Evolutionary conservation across 2,888 invertebrate species (phyloP).

Genomic region (Stenolophus ochropezus): DNA sequence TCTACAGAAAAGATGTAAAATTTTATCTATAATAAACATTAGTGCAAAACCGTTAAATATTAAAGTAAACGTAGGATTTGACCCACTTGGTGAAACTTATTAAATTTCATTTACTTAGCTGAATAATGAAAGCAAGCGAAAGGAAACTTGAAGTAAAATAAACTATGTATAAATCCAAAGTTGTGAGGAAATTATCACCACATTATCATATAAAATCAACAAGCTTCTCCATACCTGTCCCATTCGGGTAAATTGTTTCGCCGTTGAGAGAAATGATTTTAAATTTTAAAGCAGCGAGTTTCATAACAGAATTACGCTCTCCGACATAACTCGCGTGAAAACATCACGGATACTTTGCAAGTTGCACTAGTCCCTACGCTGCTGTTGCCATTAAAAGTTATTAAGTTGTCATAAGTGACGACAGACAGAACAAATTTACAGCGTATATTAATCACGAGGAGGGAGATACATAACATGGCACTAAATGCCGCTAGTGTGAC

Average conservation of each 20-base stretch:
- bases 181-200: not conserved
- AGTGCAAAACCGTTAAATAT: too few relatives aligned
- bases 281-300: constrained; percentile 31
- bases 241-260: constrained; percentile 12
- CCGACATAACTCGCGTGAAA: constrained; percentile 7
- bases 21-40: too few relatives aligned
- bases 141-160: not conserved
- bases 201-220: constrained; percentile 2
- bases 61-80: too few relatives aligned
- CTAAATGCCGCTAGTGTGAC: constrained; percentile 31
- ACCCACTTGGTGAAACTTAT: too few relatives aligned
- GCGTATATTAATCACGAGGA: constrained; percentile 31
- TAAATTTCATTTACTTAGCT: not conserved
- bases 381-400: constrained; percentile 29
- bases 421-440: constrained; percentile 44
- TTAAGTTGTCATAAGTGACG: constrained; percentile 43
- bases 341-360: not conserved
- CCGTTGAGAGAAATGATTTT: constrained; percentile 23
- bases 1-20: too few relatives aligned
- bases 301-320: constrained; percentile 31
- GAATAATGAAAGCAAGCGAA: not conserved
- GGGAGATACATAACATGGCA: not conserved
- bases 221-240: constrained; percentile 4
- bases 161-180: not conserved
- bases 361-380: not conserved